Conservation (phyloP, 2,888 invertebrate genomes). For the Holacanthella duospinosa region DNA sequence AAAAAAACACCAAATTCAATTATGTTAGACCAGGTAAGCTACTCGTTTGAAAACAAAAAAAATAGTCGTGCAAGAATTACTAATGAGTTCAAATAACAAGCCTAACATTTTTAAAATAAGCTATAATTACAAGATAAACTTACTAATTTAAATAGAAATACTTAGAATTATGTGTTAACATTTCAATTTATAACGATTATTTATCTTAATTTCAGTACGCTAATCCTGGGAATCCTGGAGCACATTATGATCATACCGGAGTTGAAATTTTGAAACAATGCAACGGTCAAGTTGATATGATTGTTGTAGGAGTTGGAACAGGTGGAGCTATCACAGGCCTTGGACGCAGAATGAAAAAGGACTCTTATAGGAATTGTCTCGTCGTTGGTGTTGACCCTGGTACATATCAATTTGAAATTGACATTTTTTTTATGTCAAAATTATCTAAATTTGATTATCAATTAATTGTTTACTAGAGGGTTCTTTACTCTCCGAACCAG, state of each 20-base stretch:
- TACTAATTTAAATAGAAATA: no score
- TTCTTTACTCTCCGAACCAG: constrained; percentile 48
- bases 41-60: background rate
- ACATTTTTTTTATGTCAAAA: background rate
- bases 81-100: background rate
- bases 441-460: background rate
- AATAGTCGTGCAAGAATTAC: background rate
- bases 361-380: constrained; percentile 45
- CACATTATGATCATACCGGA: constrained; percentile 52
- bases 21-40: constrained; percentile 49
- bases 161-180: background rate
- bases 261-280: constrained; percentile 51
- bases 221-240: constrained; percentile 50
- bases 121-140: no score
- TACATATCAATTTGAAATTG: background rate
- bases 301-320: constrained; percentile 47
- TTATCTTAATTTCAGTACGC: constrained; percentile 43
- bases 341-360: constrained; percentile 48
- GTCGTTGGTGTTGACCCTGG: constrained; percentile 49
- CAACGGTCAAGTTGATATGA: constrained; percentile 47
- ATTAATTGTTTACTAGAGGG: constrained; percentile 38
- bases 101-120: no score
- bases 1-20: constrained; percentile 49
- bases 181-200: background rate
- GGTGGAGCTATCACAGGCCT: constrained; percentile 52